Percentiles rank a stretch among this genome's conserved stretches.
Conservation (phyloP, 2,797 vertebrate genomes). For the Paguma larvata region DNA sequence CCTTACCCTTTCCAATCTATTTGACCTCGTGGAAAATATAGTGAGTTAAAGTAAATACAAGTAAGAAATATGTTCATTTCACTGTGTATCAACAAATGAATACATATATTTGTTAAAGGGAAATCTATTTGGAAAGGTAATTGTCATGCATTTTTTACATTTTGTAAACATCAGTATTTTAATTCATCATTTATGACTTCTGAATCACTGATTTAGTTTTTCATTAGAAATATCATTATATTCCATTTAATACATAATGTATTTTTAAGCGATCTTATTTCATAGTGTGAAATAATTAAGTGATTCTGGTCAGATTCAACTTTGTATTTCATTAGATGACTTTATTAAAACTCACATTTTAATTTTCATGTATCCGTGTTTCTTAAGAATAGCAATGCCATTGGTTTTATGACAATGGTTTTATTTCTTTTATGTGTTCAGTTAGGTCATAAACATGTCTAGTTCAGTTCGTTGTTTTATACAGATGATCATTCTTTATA, state of each 20-base stretch:
- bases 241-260: not conserved
- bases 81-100: not conserved
- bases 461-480: not conserved
- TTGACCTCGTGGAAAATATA: not conserved
- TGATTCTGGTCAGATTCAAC: slow-evolving; percentile 16
- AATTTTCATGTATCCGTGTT: slow-evolving; percentile 6
- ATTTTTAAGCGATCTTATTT: slow-evolving; percentile 46
- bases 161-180: slow-evolving; percentile 39
- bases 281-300: not conserved
- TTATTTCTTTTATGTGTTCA: slow-evolving; percentile 46
- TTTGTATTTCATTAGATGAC: slow-evolving; percentile 30
- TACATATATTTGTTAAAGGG: not conserved
- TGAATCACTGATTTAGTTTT: not conserved
- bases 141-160: not conserved
- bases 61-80: not conserved
- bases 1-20: not conserved
- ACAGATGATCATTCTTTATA: not conserved
- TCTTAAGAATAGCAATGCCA: not conserved
- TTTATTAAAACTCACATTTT: slow-evolving; percentile 3
- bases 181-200: slow-evolving; percentile 28
- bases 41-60: not conserved
- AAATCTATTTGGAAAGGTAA: slow-evolving; percentile 21
- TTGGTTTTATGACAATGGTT: not conserved
- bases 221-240: slow-evolving; percentile 49
- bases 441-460: not conserved